Evolutionary conservation across 2,113 vertebrate genomes (phyloP).

Genomic region (Otocyon megalotis): DNA sequence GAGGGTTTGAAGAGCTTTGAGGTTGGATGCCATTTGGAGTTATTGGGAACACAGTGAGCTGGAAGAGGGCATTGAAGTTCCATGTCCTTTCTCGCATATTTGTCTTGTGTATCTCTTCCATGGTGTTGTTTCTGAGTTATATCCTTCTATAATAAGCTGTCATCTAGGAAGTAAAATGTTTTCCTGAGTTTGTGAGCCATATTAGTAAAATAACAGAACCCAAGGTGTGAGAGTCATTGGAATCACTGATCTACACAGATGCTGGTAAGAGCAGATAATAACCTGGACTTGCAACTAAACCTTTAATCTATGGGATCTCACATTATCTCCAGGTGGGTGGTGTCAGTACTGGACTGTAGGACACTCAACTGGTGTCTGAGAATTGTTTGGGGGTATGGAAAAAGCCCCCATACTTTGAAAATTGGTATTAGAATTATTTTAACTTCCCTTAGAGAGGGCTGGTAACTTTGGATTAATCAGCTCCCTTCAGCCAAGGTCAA

Average conservation of each 20-base stretch:
- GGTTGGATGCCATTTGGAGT: accelerated
- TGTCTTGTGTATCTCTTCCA: not conserved
- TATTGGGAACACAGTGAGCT: accelerated
- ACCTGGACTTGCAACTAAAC: not conserved
- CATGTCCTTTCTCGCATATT: too few species aligned
- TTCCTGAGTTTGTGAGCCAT: not conserved
- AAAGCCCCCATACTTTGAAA: not conserved
- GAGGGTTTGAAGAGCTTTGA: not conserved
- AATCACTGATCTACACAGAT: not conserved
- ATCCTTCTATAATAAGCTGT: not conserved
- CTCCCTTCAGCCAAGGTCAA: not conserved
- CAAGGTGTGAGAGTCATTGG: not conserved
- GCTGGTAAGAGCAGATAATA: not conserved
- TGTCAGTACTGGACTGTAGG: not conserved
- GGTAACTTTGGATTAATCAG: not conserved
- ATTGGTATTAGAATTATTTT: not conserved
- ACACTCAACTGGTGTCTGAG: not conserved
- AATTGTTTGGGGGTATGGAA: not conserved
- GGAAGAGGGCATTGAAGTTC: not conserved
- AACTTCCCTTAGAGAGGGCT: accelerated
- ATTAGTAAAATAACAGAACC: not conserved
- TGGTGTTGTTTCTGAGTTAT: not conserved
- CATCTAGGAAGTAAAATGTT: not conserved
- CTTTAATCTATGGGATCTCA: not conserved
- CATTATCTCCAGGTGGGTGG: not conserved